Percentiles rank a stretch among this genome's conserved stretches.
These are phyloP conservation scores for Myotis davidii DNA, from an alignment of 2,113 vertebrate genomes.

Conservation along the genomic window DNA sequence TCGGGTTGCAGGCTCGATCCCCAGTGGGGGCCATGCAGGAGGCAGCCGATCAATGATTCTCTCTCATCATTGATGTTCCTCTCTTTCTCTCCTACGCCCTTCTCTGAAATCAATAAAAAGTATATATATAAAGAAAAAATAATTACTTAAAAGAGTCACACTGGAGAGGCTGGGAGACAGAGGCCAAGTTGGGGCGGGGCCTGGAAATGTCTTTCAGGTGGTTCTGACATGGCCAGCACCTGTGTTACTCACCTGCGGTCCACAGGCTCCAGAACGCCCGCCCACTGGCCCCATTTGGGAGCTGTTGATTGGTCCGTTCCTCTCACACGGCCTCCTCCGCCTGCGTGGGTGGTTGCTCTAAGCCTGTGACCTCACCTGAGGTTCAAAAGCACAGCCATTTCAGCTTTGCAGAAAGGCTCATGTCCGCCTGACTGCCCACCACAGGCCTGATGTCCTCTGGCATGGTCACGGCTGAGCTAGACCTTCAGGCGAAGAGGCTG, in stretches of 20 bases:
- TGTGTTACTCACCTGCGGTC: neutral
- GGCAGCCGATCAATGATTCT: no score
- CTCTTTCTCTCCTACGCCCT: no score
- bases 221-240: accelerated
- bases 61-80: no score
- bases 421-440: no score
- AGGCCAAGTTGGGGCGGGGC: neutral
- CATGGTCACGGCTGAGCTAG: neutral
- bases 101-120: no score
- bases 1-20: no score
- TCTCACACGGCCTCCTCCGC: neutral
- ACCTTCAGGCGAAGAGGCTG: neutral
- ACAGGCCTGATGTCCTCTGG: neutral
- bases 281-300: neutral
- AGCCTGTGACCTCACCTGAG: neutral
- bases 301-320: neutral
- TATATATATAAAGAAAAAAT: no score
- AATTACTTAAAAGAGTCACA: neutral
- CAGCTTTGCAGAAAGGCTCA: neutral
- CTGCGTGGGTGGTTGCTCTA: neutral
- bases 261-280: neutral
- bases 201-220: neutral
- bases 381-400: neutral
- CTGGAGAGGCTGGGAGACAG: neutral
- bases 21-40: no score